Evolutionary conservation across 1,140 invertebrate species (phyloP), one percentile per base, ranked within the genome.

Genomic region (Drosophila varians): DNA sequence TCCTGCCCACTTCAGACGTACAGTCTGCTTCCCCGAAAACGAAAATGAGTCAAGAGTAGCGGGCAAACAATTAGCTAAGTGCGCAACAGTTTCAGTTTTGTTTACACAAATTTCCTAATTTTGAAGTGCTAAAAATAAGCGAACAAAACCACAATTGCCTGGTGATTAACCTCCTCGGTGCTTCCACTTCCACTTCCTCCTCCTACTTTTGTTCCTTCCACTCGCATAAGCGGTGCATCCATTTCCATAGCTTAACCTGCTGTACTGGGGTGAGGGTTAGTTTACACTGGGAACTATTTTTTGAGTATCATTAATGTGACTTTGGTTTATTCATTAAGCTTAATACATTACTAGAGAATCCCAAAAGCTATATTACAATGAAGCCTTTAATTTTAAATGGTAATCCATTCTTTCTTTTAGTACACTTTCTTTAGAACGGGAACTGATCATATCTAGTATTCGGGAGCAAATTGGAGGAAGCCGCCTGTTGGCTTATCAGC

Each of bases 61-160:
- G 38, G 8, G 38, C 38, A 21, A 62, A 40, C 60, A 64, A 64
- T 64, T 62, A 64, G 42, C 18, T 21, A 45, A 68, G 61, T 68
- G 61, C 47, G 62, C 64, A 65, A 26, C 62, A 66, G 36, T 43
- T 65, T 36, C 62, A 65, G 55, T 26, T 23, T 14, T 64, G 60
- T 64, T 64, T 64, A 64, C 31, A 16, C 21, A 64, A 49, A 49
- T 65, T 66, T 53, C 21, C 61, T 34, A 43, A 66, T 66, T 53
- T 7, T 21, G 21, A 45, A 53, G 64, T 18, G 64, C 64, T 68
- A 68, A 53, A 68, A 68, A 68, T 68, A 68, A 68, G 60, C 47
- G 6, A 6, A 16, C 47, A 45, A 45, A 68, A 53, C 47, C 60
- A 45, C 47, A 68, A 61, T 18, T 9, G 14, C 14, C 38, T 12